Evolutionary conservation across 2,797 vertebrate genomes (phyloP), one percentile per base, ranked within the genome.

Genomic region (Tiaroga cobitis): DNA sequence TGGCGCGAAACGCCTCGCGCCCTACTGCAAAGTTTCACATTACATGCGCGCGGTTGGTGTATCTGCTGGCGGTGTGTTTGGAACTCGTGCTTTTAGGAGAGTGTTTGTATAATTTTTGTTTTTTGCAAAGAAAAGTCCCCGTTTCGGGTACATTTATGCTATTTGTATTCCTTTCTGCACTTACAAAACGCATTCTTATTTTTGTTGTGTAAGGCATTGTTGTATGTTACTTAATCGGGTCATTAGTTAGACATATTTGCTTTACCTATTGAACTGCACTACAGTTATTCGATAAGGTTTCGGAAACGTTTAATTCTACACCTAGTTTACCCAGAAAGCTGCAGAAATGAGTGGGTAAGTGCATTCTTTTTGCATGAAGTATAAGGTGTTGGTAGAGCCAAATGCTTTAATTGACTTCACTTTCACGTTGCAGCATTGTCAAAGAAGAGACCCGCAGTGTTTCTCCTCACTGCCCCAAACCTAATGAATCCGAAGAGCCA

Each of bases 391-490:
- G 15, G 8, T 2, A 34, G 21, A 19, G 56, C 5, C 29, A 2
- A 26, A 0, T 37, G 29, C 5, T 56, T 59, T 10, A 46, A 54
- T 29, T 80, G 2, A 43, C n/a, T 49, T 49, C 3, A 9, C 46
- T 1, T 80, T 72, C 18, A n/a, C 46, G 9, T 63, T 41, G 37
- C 74, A 67, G 51, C 85, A 94, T 93, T 39, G 8, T 87, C 4
- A 94, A 95, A 85, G 92, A 93, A 76, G 93, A 90, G 69, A 32
- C 15, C 4, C 91, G 95, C 0, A 96, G 95, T 73, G 87, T 81
- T 0, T 96, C 95, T 8, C 95, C 95, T 80, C 93, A 93, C 16
- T 96, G 95, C 85, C 95, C 95, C 26, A 95, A 95, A 83, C 94
- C 95, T 0, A 93, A 96, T 68, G 95, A 96, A 13, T 90, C 95